Conservation (phyloP, 2,888 invertebrate species). For the Melipona bicolor region DNA sequence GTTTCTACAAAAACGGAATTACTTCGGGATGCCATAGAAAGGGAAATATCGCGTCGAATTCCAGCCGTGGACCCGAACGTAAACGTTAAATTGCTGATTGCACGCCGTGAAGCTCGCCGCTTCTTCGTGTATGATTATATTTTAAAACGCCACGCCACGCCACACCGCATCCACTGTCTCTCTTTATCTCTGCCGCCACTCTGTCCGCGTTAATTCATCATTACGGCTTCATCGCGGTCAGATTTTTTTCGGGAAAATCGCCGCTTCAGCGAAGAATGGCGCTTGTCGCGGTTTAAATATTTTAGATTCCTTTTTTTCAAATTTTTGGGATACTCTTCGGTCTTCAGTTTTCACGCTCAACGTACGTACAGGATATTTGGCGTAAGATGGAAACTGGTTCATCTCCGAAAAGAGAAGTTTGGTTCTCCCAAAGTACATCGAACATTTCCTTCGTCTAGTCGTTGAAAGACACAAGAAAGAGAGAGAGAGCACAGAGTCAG, state of each 20-base stretch:
- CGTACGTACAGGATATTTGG: neutral
- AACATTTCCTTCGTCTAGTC: too few relatives aligned
- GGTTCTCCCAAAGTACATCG: too few relatives aligned
- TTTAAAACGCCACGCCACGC: conserved; percentile 25
- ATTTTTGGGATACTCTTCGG: neutral
- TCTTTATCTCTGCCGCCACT: neutral
- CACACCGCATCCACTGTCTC: neutral
- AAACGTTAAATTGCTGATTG: conserved; percentile 44
- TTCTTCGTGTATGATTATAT: conserved; percentile 45
- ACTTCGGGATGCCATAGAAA: conserved; percentile 38
- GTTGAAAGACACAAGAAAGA: too few relatives aligned
- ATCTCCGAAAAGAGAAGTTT: too few relatives aligned
- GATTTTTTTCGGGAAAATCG: neutral
- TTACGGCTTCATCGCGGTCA: neutral
- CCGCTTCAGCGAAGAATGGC: too few relatives aligned
- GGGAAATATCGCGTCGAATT: conserved; percentile 50
- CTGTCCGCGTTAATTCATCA: conserved; percentile 10
- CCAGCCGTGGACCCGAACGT: conserved; percentile 9
- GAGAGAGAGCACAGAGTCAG: too few relatives aligned
- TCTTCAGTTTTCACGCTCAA: neutral
- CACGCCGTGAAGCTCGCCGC: neutral
- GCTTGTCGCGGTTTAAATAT: neutral
- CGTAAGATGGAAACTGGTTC: too few relatives aligned
- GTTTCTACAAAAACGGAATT: conserved; percentile 48
- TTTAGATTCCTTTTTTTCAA: neutral